These are phyloP conservation scores for Varroa destructor DNA, from an alignment of 1,140 invertebrate species.

Conservation along the genomic window DNA sequence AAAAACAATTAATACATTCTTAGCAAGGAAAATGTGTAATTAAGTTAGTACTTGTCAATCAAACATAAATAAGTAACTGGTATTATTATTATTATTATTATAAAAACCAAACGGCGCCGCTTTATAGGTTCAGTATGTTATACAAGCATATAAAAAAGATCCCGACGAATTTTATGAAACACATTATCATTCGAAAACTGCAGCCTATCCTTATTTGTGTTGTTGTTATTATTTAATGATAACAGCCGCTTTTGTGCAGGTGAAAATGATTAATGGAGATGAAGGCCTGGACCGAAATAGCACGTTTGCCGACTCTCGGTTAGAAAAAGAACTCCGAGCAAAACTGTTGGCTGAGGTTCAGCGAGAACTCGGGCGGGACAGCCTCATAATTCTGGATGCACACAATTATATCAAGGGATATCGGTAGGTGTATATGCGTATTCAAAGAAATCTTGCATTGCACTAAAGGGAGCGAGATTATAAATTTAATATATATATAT, in stretches of 20 bases:
- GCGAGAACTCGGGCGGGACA: constrained; percentile 56
- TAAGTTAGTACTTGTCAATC: too few relatives aligned
- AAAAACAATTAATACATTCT: too few relatives aligned
- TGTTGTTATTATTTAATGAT: constrained; percentile 27
- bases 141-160: constrained; percentile 30
- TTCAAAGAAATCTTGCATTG: too few relatives aligned
- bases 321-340: constrained; percentile 73
- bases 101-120: too few relatives aligned
- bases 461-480: too few relatives aligned
- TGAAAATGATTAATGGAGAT: constrained; percentile 13
- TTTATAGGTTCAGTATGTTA: too few relatives aligned
- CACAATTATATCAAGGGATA: constrained; percentile 91
- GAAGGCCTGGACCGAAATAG: constrained; percentile 5
- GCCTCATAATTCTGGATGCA: constrained; percentile 77
- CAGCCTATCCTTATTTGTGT: not conserved
- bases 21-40: too few relatives aligned
- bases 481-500: too few relatives aligned
- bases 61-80: too few relatives aligned
- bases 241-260: constrained; percentile 1
- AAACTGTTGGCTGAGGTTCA: constrained; percentile 70
- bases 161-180: constrained; percentile 31
- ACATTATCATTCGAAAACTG: not conserved
- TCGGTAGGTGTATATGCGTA: constrained; percentile 1
- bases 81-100: too few relatives aligned
- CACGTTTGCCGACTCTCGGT: constrained; percentile 53